phyloP scores from a whole-genome alignment of 2,113 vertebrate species.

The Lepidothrix coronata region DNA sequence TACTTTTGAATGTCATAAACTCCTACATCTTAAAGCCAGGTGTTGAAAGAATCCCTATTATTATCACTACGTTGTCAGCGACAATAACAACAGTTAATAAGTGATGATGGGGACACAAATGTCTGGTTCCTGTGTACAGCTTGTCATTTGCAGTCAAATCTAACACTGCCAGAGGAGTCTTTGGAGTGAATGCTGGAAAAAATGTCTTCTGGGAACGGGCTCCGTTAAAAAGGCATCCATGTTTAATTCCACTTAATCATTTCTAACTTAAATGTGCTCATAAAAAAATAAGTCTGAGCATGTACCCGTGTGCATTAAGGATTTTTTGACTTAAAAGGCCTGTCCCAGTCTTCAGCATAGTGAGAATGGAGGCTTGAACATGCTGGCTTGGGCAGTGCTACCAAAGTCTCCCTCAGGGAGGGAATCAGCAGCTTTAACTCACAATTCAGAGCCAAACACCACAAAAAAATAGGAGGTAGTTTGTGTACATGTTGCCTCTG shows the following conservation, averaged over 20 bases:
- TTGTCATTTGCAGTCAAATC: constrained; percentile 56
- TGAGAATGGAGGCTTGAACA: background rate
- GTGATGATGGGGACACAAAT: constrained; percentile 28
- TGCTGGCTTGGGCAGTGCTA: fast-evolving
- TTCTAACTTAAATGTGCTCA: background rate
- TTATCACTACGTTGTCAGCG: constrained; percentile 29
- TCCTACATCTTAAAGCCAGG: constrained; percentile 44
- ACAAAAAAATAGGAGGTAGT: background rate
- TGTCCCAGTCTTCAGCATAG: background rate
- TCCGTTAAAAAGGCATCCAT: background rate
- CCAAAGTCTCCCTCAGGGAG: background rate
- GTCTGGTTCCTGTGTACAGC: constrained; percentile 28
- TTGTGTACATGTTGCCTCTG: background rate
- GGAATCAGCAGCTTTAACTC: background rate
- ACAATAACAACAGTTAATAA: constrained; percentile 65
- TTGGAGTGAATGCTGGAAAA: background rate
- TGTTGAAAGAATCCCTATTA: constrained; percentile 53
- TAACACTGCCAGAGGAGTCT: background rate
- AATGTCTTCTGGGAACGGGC: background rate
- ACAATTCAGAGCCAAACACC: background rate
- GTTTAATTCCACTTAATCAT: constrained; percentile 33
- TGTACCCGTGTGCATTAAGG: fast-evolving
- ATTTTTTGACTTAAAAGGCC: background rate
- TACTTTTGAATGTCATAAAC: constrained; percentile 34
- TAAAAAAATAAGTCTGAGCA: background rate